These are phyloP conservation scores for Ctena decussata DNA, from an alignment of 2,888 invertebrate genomes.

Conservation along the genomic window DNA sequence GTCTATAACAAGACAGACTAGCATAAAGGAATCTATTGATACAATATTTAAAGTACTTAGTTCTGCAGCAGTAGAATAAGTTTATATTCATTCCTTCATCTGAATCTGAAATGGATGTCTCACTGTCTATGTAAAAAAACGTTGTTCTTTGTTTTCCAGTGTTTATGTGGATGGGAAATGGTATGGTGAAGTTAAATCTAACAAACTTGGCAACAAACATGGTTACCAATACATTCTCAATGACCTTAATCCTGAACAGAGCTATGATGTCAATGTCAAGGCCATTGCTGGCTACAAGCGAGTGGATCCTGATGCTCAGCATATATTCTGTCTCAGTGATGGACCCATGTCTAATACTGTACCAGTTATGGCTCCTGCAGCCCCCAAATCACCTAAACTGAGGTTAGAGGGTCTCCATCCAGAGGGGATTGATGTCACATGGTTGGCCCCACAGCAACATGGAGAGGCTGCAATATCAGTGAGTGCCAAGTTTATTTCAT, in stretches of 20 bases:
- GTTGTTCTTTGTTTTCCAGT: constrained; percentile 67
- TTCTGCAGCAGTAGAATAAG: no score
- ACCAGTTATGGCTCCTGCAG: constrained; percentile 85
- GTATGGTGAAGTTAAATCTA: constrained; percentile 85
- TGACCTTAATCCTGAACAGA: constrained; percentile 83
- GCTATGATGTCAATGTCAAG: constrained; percentile 85
- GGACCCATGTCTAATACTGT: constrained; percentile 84
- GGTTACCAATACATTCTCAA: constrained; percentile 86
- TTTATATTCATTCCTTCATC: no score
- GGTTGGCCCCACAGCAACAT: constrained; percentile 86
- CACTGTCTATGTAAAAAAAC: no score
- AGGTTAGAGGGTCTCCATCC: constrained; percentile 85
- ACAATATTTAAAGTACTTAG: no score
- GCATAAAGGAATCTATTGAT: no score
- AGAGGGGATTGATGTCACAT: constrained; percentile 86
- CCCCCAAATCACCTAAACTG: constrained; percentile 85
- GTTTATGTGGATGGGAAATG: constrained; percentile 84
- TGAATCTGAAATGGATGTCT: no score
- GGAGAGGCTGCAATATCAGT: constrained; percentile 86
- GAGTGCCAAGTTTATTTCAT: constrained; percentile 56
- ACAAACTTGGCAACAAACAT: constrained; percentile 80
- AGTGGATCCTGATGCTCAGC: constrained; percentile 78
- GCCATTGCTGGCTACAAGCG: constrained; percentile 81
- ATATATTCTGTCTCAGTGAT: constrained; percentile 84
- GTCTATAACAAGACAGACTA: no score